Conservation (phyloP, 2,113 vertebrate genomes). For the Heliornis fulica region DNA sequence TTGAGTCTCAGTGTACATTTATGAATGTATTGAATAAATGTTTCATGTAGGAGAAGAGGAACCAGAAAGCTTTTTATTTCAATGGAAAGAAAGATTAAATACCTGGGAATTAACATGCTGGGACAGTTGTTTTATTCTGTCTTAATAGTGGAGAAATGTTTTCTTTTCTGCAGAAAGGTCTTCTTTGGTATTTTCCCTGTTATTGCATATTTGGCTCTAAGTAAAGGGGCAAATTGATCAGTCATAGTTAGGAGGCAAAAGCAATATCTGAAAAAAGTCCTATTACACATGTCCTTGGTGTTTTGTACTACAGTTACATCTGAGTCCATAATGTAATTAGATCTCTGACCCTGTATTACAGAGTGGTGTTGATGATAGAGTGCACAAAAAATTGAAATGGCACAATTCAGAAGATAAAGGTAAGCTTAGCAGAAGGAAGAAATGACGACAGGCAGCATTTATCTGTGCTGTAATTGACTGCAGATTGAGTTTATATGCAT, state of each 20-base stretch:
- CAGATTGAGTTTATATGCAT: neutral
- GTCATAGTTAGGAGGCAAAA: neutral
- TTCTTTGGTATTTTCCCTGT: neutral
- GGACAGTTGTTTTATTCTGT: neutral
- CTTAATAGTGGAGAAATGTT: neutral
- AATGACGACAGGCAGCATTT: neutral
- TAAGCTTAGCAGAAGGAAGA: neutral
- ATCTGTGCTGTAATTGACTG: neutral
- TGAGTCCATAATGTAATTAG: neutral
- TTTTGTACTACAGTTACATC: neutral
- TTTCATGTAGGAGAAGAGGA: neutral
- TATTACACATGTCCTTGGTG: neutral
- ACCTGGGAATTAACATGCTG: neutral
- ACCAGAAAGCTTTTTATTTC: neutral
- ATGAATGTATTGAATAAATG: neutral
- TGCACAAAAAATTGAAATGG: neutral
- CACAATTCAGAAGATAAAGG: neutral
- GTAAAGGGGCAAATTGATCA: neutral
- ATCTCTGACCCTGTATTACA: neutral
- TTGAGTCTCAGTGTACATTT: neutral
- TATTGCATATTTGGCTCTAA: neutral
- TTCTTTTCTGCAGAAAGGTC: neutral
- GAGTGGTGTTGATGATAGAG: neutral
- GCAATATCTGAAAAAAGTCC: neutral
- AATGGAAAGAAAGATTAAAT: neutral